Evolutionary conservation across 2,797 vertebrate genomes (phyloP).

Genomic region (Labroides dimidiatus): DNA sequence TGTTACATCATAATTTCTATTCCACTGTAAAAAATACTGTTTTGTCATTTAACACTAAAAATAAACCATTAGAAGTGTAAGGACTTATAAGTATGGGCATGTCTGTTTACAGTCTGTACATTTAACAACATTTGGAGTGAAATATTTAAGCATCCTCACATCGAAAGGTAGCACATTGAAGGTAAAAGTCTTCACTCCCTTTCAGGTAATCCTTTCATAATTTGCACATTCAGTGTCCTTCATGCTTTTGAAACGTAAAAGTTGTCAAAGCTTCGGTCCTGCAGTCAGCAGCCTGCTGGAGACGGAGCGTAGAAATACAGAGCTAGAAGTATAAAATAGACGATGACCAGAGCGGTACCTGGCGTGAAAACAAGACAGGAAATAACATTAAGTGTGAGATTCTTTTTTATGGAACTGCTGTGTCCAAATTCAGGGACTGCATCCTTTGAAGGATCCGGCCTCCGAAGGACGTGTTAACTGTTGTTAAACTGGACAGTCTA

Average conservation of each 20-base stretch:
- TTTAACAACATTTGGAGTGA: slow-evolving; percentile 19
- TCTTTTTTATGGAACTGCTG: no score
- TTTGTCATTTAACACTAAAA: neutral
- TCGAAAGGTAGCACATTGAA: slow-evolving; percentile 14
- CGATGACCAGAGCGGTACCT: slow-evolving; percentile 88
- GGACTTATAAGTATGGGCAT: neutral
- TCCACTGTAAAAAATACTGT: slow-evolving; percentile 30
- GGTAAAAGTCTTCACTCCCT: neutral
- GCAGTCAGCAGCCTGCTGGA: slow-evolving; percentile 83
- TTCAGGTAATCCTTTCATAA: neutral
- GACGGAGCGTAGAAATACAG: slow-evolving; percentile 88
- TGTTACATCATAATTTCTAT: neutral
- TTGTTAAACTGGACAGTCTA: no score
- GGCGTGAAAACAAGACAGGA: slow-evolving; percentile 9
- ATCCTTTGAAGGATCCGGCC: no score
- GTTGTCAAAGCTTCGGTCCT: neutral
- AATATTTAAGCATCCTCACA: slow-evolving; percentile 31
- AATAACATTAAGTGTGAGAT: neutral
- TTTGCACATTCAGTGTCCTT: neutral
- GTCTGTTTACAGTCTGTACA: slow-evolving; percentile 2
- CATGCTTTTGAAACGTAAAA: neutral
- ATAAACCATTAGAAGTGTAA: neutral
- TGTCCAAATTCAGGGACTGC: no score
- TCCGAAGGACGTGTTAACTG: no score
- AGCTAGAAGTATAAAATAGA: slow-evolving; percentile 88